Base-by-base conservation (phyloP, 2,113 vertebrate genomes). In the Mustela lutreola region DNA sequence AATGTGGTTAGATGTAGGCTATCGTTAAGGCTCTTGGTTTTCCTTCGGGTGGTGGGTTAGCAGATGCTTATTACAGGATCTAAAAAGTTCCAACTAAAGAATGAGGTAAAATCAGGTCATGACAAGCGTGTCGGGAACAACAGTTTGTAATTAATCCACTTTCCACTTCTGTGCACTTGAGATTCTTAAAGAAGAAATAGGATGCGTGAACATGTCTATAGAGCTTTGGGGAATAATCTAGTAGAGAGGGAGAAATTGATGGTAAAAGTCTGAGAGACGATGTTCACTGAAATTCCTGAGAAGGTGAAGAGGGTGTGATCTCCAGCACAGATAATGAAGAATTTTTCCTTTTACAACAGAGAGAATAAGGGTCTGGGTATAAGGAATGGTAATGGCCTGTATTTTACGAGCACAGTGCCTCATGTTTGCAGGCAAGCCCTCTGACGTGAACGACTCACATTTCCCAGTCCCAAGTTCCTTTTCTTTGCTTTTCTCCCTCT, bases 381-480 rank as follows among this genome's bases (percentile, higher is more conserved):
- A 53, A 15, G 36, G 39, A 53, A 33, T 26, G 15, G 50, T 24
- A 58, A 79, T 5, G 26, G 11, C 11, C 26, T 56, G 8, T 70
- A 1, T 36, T 7, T 65, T 33, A 45, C 1, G 36, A 58, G 18
- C 63, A 33, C 26, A 5, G 36, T 24, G 8, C 48, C n/a, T 56
- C 3, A 0, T 24, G 14, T 58, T 67, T 3, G 3, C 12, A 2
- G 45, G 8, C 16, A n/a, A 50, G 18, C 4, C 18, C 16, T 12
- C 45, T 18, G 15, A 31, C 53, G 11, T 4, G 15, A 65, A 28
- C 1, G 22, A 15, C 19, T 21, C 21, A 2, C 42, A 2, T 76
- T 85, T 36, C 82, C 81, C 60, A 22, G 39, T 33, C 39, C 28
- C 39, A 62, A 7, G 22, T 42, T 42, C 28, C 22, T 80, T 33